Conservation (phyloP, 2,888 invertebrate genomes). For the Harpagoxenus sublaevis region DNA sequence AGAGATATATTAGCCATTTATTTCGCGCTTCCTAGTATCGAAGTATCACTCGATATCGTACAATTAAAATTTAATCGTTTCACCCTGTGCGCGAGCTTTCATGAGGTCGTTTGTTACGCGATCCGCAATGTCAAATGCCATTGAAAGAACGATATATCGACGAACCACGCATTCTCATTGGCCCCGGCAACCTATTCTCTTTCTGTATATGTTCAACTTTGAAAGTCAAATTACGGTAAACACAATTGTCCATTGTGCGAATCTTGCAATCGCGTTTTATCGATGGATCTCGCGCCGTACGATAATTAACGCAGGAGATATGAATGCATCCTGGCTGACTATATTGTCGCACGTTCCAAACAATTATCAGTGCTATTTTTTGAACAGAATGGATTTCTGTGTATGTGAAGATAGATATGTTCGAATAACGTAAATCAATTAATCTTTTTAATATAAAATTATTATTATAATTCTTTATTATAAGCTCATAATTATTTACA, state of each 20-base stretch:
- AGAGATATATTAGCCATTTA: neutral
- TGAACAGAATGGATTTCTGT: neutral
- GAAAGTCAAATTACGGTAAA: slow-evolving; percentile 41
- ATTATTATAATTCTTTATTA: neutral
- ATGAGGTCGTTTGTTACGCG: slow-evolving; percentile 33
- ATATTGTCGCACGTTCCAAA: slow-evolving; percentile 32
- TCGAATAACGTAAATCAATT: neutral
- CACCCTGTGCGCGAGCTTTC: neutral
- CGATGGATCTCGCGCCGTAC: slow-evolving; percentile 13
- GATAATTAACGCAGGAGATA: slow-evolving; percentile 35
- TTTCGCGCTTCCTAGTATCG: slow-evolving; percentile 6
- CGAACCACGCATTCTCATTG: slow-evolving; percentile 9
- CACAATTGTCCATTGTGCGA: slow-evolving; percentile 44
- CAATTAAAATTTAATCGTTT: slow-evolving; percentile 45
- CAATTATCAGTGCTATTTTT: slow-evolving; percentile 30
- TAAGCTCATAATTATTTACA: neutral
- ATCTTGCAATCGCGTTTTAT: slow-evolving; percentile 43
- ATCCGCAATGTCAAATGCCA: slow-evolving; percentile 18
- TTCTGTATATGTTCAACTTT: slow-evolving; percentile 42
- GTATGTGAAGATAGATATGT: neutral
- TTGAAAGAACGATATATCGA: slow-evolving; percentile 45
- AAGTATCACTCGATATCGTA: slow-evolving; percentile 18
- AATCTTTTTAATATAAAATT: neutral
- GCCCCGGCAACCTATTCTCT: slow-evolving; percentile 16
- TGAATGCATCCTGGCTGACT: slow-evolving; percentile 9